These are phyloP conservation scores for Crocallis elinguaria DNA, from an alignment of 2,888 invertebrate genomes.

Conservation along the genomic window DNA sequence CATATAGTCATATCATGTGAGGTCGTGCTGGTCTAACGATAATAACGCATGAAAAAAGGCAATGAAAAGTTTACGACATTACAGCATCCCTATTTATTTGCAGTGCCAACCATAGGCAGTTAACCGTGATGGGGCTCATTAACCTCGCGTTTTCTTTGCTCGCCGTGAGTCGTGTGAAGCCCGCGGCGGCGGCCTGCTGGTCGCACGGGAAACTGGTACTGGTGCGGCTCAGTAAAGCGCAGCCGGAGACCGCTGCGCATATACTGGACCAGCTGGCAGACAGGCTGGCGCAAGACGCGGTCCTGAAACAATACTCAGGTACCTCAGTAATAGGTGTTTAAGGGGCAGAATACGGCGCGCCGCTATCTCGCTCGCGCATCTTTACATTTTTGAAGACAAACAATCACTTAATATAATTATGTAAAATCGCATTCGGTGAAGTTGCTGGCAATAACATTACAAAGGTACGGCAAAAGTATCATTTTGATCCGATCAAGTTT, in stretches of 20 bases:
- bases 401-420: no score
- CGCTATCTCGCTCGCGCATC: no score
- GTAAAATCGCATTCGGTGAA: no score
- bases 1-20: no score
- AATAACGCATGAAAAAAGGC: no score
- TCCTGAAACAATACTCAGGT: constrained; percentile 68
- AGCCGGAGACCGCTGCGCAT: constrained; percentile 64
- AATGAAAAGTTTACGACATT: no score
- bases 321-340: background rate
- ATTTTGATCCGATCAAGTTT: no score
- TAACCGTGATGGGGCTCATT: constrained; percentile 71
- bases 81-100: constrained; percentile 28
- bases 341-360: no score
- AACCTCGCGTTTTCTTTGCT: constrained; percentile 67
- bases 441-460: no score
- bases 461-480: no score
- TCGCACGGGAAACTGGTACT: constrained; percentile 67
- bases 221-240: constrained; percentile 64
- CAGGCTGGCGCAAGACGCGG: constrained; percentile 53
- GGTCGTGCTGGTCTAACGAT: no score
- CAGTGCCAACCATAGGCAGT: constrained; percentile 71
- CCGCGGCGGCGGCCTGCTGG: constrained; percentile 58
- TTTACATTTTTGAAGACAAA: no score
- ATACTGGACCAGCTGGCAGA: constrained; percentile 65
- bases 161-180: constrained; percentile 49